Conservation (phyloP, 2,797 vertebrate genomes). For the Coilia nasus region DNA sequence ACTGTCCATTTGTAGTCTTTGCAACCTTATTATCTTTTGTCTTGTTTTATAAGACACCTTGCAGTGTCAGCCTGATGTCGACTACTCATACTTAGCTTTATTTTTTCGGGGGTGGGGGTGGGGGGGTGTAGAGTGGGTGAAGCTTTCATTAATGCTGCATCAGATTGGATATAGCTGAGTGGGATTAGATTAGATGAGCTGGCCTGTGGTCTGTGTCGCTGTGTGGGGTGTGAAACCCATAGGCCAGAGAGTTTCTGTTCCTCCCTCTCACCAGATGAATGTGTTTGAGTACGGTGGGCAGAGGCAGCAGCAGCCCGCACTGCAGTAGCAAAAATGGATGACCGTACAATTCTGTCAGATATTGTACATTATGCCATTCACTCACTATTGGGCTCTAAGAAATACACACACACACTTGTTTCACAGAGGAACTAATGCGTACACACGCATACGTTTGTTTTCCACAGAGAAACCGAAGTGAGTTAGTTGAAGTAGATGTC, state of each 20-base stretch:
- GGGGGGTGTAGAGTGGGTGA: neutral
- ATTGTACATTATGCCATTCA: too few species aligned
- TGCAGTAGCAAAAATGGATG: neutral
- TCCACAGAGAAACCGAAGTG: neutral
- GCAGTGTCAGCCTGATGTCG: neutral
- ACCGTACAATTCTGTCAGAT: neutral
- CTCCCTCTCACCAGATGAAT: neutral
- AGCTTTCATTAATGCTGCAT: neutral
- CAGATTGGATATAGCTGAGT: neutral
- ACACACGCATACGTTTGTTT: neutral
- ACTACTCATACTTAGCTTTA: too few species aligned
- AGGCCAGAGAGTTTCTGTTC: neutral
- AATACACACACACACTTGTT: too few species aligned
- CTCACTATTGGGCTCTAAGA: too few species aligned
- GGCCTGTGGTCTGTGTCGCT: neutral
- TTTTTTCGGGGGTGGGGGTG: too few species aligned
- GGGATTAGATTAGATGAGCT: neutral
- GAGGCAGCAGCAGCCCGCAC: neutral
- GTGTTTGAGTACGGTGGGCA: neutral
- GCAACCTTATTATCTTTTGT: neutral
- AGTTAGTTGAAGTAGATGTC: neutral
- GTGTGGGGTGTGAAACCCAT: neutral
- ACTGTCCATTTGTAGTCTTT: neutral
- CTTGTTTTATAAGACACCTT: neutral
- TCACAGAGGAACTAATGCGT: too few species aligned